These are phyloP conservation scores for Palythoa caribaeorum DNA, from an alignment of 92 coral and sea anemone species.

Conservation along the genomic window DNA sequence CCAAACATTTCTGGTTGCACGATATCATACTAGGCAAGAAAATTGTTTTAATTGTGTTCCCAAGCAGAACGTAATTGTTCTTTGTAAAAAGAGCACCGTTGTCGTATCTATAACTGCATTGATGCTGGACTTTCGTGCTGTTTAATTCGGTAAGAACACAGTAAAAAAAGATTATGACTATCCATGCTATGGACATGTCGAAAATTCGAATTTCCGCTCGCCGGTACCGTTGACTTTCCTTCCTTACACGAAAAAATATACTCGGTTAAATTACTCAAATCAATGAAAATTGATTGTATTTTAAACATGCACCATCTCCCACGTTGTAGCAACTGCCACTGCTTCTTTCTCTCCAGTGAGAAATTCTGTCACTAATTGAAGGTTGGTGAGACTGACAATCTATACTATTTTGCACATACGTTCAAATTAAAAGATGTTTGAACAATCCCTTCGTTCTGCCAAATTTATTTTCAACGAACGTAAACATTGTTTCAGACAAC, in stretches of 20 bases:
- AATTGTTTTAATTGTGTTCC: neutral
- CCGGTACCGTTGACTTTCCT: neutral
- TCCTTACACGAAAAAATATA: neutral
- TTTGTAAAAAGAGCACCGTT: neutral
- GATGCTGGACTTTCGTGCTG: neutral
- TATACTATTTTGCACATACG: neutral
- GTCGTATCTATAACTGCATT: neutral
- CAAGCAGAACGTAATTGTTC: neutral
- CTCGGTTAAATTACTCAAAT: neutral
- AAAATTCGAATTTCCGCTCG: neutral
- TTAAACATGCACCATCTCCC: neutral
- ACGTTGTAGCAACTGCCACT: neutral
- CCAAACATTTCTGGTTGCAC: slow-evolving; percentile 13
- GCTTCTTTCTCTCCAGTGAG: neutral
- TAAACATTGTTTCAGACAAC: neutral
- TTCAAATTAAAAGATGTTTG: neutral
- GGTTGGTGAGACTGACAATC: neutral
- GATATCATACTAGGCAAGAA: neutral
- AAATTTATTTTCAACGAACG: too few relatives aligned
- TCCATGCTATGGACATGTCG: neutral
- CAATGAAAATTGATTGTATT: neutral
- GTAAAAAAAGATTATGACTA: neutral
- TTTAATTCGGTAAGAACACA: neutral
- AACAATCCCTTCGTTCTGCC: neutral
- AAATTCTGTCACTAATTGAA: neutral